These are phyloP conservation scores for Crambe crambe DNA, from an alignment of 37 sponge, comb jelly and placozoan genomes.

Conservation along the genomic window DNA sequence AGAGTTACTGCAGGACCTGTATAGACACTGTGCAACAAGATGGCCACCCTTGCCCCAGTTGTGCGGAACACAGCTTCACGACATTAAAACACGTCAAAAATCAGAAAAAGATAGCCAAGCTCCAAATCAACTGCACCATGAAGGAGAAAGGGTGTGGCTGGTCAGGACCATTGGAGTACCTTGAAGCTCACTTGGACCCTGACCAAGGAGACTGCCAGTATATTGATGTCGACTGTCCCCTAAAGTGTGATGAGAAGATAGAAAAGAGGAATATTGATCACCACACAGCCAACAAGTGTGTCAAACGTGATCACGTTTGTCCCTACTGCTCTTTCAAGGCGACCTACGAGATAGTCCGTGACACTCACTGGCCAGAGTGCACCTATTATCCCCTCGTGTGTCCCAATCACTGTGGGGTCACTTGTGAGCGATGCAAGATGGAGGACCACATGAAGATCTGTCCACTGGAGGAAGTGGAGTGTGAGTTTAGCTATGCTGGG, in stretches of 20 bases:
- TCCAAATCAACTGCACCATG: conserved; percentile 20
- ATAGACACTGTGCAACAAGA: neutral
- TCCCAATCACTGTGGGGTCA: conserved; percentile 33
- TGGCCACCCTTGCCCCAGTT: conserved; percentile 22
- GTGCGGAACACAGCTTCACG: neutral
- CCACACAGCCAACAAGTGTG: conserved; percentile 23
- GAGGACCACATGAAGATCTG: conserved; percentile 26
- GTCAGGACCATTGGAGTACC: conserved; percentile 9
- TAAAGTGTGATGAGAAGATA: conserved; percentile 7
- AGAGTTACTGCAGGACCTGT: conserved; percentile 22
- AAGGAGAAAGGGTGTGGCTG: conserved; percentile 38
- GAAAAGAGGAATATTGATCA: neutral
- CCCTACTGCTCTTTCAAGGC: conserved; percentile 22
- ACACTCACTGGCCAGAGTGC: conserved; percentile 23
- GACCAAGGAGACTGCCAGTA: conserved; percentile 22
- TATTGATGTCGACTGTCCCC: conserved; percentile 23
- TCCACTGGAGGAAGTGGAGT: conserved; percentile 18
- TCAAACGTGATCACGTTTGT: conserved; percentile 17
- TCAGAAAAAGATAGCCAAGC: neutral
- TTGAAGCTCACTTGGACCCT: conserved; percentile 11
- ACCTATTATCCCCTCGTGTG: conserved; percentile 13
- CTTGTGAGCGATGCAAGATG: neutral
- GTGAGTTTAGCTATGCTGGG: conserved; percentile 33
- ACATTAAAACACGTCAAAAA: neutral
- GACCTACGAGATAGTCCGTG: conserved; percentile 1